phyloP scores from a whole-genome alignment of 2,888 invertebrate genomes.

The Cheilosia variabilis region DNA sequence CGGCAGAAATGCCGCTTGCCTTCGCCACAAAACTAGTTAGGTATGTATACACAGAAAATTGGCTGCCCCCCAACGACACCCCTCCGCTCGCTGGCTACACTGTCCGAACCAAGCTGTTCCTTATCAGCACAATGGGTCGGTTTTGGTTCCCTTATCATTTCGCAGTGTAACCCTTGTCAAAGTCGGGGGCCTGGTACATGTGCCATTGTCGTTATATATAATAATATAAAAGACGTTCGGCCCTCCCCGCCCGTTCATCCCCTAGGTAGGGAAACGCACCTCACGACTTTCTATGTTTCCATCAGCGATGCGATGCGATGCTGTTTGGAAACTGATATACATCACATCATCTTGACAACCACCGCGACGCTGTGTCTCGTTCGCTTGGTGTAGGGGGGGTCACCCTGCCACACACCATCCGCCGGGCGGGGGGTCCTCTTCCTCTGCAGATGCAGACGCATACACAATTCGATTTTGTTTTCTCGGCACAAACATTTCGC shows the following conservation, averaged over 20 bases:
- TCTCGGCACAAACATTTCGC: neutral
- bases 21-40: conserved; percentile 45
- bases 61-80: conserved; percentile 16
- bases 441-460: neutral
- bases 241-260: conserved; percentile 15
- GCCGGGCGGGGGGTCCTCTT: neutral
- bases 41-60: conserved; percentile 45
- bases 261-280: conserved; percentile 24
- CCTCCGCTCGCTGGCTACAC: neutral
- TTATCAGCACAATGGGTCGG: conserved; percentile 19
- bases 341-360: conserved; percentile 31
- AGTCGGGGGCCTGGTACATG: neutral
- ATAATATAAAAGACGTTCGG: conserved; percentile 2
- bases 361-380: conserved; percentile 37
- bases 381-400: conserved; percentile 9
- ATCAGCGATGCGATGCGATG: neutral
- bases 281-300: conserved; percentile 6
- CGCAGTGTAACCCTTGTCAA: conserved; percentile 17
- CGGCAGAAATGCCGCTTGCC: conserved; percentile 52
- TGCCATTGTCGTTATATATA: neutral
- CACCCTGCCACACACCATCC: neutral
- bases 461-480: conserved; percentile 21
- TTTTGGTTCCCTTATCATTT: conserved; percentile 41
- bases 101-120: conserved; percentile 1
- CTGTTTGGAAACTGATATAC: conserved; percentile 32